Percentiles rank a stretch among this genome's conserved stretches.
These are phyloP conservation scores for Cheilosia soror DNA, from an alignment of 2,888 invertebrate species.

Conservation along the genomic window DNA sequence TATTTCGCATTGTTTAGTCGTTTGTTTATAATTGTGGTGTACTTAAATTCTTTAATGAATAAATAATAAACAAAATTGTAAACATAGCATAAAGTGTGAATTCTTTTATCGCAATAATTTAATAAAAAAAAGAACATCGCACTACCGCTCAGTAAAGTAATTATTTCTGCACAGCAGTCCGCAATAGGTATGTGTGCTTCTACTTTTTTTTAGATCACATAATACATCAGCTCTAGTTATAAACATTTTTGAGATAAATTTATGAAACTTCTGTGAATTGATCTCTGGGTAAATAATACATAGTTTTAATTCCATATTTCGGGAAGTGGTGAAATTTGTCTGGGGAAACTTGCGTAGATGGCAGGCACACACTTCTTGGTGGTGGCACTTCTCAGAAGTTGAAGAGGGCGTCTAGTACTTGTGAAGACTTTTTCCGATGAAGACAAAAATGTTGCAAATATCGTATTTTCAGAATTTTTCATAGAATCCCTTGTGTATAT, in stretches of 20 bases:
- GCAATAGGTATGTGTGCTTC: not conserved
- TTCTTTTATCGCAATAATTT: conserved; percentile 39
- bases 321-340: conserved; percentile 11
- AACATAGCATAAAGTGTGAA: conserved; percentile 32
- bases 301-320: conserved; percentile 13
- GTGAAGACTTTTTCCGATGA: not conserved
- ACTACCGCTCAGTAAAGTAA: not conserved
- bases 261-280: conserved; percentile 19
- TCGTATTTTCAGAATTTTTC: not conserved
- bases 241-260: conserved; percentile 16
- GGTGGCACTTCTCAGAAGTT: conserved; percentile 7
- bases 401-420: not conserved
- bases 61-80: conserved; percentile 11
- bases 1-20: conserved; percentile 9
- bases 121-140: conserved; percentile 11
- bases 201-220: not conserved
- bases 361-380: not conserved
- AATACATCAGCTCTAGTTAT: not conserved
- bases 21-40: conserved; percentile 4
- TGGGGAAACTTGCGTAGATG: not conserved
- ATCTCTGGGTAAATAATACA: conserved; percentile 20
- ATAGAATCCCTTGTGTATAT: conserved; percentile 8
- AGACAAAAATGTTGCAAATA: not conserved
- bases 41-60: conserved; percentile 16
- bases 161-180: conserved; percentile 26